phyloP scores from a whole-genome alignment of 2,113 vertebrate genomes.

The Apteryx mantelli region DNA sequence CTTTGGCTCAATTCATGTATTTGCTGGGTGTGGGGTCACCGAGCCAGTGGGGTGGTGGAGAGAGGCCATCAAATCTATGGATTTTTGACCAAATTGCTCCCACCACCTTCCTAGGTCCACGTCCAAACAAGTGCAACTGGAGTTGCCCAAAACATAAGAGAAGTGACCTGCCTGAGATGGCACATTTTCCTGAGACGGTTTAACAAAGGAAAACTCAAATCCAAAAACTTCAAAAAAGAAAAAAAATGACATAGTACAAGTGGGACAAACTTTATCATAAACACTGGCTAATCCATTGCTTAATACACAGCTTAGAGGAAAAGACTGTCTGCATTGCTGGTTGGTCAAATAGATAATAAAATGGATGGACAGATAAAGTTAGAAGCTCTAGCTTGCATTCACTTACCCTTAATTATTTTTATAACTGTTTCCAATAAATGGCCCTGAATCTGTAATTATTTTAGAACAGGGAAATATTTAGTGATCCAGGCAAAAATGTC shows the following conservation, averaged over 20 bases:
- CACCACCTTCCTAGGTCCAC: not conserved
- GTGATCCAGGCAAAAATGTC: not conserved
- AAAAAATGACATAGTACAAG: not conserved
- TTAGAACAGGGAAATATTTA: not conserved
- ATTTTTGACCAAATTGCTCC: conserved; percentile 37
- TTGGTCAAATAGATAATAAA: not conserved
- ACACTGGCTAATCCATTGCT: not conserved
- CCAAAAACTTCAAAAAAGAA: fast-evolving
- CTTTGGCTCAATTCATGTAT: conserved; percentile 41
- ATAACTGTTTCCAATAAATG: not conserved
- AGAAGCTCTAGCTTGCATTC: not conserved
- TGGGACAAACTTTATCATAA: not conserved
- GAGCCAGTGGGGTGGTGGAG: conserved; percentile 41
- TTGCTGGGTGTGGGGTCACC: not conserved
- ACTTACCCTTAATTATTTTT: not conserved
- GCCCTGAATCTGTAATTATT: not conserved
- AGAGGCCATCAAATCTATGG: conserved; percentile 1
- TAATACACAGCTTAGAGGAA: not conserved
- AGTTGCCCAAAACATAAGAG: not conserved
- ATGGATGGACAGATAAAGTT: not conserved
- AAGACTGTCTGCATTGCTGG: not conserved
- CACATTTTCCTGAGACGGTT: not conserved
- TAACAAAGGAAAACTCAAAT: not conserved
- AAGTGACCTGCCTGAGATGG: not conserved
- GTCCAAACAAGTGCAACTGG: not conserved